phyloP scores from a whole-genome alignment of 2,797 vertebrate species.

The Gymnopithys bicolor region DNA sequence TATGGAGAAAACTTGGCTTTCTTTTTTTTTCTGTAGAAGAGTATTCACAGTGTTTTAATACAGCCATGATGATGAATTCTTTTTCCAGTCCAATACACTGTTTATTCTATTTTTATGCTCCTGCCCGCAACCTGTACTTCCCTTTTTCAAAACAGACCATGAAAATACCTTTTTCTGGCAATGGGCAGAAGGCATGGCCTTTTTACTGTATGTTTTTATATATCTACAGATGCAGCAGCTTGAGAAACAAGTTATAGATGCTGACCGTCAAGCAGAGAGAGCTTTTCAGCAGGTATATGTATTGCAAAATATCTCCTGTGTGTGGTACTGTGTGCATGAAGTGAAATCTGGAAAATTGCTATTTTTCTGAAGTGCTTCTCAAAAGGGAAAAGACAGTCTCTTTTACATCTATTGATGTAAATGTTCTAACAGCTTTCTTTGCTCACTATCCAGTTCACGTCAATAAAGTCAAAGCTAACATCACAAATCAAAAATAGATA shows the following conservation, averaged over 20 bases:
- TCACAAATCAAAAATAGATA: background rate
- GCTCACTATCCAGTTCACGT: background rate
- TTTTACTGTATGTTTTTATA: constrained; percentile 11
- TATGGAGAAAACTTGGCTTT: background rate
- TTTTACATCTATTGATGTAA: background rate
- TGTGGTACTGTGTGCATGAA: background rate
- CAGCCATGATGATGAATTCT: background rate
- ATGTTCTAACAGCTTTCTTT: background rate
- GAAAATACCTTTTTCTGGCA: background rate
- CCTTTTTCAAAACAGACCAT: background rate
- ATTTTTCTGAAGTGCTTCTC: background rate
- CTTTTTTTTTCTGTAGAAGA: background rate
- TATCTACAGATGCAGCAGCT: constrained; percentile 91
- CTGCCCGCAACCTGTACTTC: background rate
- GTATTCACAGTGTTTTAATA: background rate
- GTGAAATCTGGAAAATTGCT: background rate
- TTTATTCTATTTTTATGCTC: background rate
- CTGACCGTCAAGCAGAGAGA: constrained; percentile 90
- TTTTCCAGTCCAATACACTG: background rate
- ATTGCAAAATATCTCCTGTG: background rate
- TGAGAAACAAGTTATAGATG: constrained; percentile 92
- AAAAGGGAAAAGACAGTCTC: background rate
- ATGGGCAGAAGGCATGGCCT: background rate
- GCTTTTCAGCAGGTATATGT: constrained; percentile 90
- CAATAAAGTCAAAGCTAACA: background rate